Evolutionary conservation across 2,888 invertebrate genomes (phyloP).

Genomic region (Phyllotreta cruciferae): DNA sequence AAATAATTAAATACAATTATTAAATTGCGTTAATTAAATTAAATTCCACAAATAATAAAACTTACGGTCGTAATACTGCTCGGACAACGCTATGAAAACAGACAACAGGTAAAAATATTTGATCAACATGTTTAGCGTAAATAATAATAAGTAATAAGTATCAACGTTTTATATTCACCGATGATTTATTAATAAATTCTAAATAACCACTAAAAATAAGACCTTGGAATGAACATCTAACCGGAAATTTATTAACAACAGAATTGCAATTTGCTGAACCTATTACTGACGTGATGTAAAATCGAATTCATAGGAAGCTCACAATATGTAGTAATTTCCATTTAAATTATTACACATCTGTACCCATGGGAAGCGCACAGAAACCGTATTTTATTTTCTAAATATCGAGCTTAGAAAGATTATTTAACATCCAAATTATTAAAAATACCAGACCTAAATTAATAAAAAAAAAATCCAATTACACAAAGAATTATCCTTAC

Average conservation of each 20-base stretch:
- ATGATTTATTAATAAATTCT: constrained; percentile 1
- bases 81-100: neutral
- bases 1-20: no score
- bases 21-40: no score
- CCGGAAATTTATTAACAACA: constrained; percentile 11
- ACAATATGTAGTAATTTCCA: no score
- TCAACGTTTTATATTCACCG: neutral
- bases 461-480: no score
- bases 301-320: no score
- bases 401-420: no score
- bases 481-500: constrained; percentile 24
- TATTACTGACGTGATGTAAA: no score
- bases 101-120: neutral
- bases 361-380: no score
- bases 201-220: constrained; percentile 2
- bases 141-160: neutral
- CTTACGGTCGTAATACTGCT: neutral
- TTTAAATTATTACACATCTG: no score
- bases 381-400: no score
- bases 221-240: constrained; percentile 8
- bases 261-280: neutral
- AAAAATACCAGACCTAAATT: no score
- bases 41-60: neutral
- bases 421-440: no score
- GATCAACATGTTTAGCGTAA: neutral